Conservation (phyloP, 2,797 vertebrate species). For the Valencia hispanica region DNA sequence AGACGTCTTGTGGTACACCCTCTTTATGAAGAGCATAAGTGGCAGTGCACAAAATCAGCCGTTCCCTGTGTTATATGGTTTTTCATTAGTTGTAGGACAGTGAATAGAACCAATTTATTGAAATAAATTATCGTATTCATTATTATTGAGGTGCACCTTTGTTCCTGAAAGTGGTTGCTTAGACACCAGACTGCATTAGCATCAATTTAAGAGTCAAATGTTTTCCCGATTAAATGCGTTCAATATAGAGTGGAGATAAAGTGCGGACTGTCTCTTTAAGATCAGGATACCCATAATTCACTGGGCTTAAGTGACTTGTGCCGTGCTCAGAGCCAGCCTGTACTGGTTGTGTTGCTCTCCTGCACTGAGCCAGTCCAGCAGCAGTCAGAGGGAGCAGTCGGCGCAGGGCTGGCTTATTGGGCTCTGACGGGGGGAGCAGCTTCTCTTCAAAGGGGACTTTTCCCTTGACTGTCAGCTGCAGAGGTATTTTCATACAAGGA, state of each 20-base stretch:
- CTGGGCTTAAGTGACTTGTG: conserved; percentile 61
- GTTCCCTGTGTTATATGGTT: too few species aligned
- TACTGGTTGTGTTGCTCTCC: conserved; percentile 60
- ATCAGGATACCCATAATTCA: conserved; percentile 80
- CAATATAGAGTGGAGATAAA: conserved; percentile 20
- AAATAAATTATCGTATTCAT: background rate
- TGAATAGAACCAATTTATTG: background rate
- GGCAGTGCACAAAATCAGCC: too few species aligned
- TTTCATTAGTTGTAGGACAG: background rate
- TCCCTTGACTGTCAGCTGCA: conserved; percentile 4
- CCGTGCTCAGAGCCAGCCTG: conserved; percentile 66
- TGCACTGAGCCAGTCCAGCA: conserved; percentile 59
- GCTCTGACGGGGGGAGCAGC: conserved; percentile 56
- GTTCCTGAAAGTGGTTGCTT: conserved; percentile 58
- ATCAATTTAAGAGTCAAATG: conserved; percentile 60
- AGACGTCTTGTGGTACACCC: too few species aligned
- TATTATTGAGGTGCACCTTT: background rate
- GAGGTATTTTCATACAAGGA: conserved; percentile 47
- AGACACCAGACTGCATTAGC: conserved; percentile 48
- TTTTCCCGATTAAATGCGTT: conserved; percentile 47
- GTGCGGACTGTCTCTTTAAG: conserved; percentile 77
- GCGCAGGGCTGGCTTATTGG: conserved; percentile 50
- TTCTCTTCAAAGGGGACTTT: conserved; percentile 23
- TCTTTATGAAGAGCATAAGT: background rate
- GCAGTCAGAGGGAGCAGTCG: conserved; percentile 55